phyloP scores from a whole-genome alignment of 2,797 vertebrate genomes.

The Sebastes matsubarae region DNA sequence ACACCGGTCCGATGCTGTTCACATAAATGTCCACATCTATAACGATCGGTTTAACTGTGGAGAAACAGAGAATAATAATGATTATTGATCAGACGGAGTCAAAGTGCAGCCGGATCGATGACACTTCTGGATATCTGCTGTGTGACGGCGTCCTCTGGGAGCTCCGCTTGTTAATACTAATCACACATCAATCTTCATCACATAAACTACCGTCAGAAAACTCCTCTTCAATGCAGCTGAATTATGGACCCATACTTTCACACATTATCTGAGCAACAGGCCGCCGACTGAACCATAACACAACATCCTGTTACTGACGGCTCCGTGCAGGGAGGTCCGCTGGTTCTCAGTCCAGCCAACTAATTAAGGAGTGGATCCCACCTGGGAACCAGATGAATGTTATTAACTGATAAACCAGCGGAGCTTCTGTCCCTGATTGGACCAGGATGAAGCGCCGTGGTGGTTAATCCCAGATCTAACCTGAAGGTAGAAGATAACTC shows the following conservation, averaged over 20 bases:
- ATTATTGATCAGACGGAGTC: slow-evolving; percentile 9
- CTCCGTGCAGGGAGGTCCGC: background rate
- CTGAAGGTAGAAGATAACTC: background rate
- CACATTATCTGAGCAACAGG: background rate
- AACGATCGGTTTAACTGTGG: slow-evolving; percentile 92
- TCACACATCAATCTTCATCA: slow-evolving; percentile 23
- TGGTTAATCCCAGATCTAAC: background rate
- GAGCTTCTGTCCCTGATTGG: background rate
- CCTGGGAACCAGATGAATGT: background rate
- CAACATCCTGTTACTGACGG: background rate
- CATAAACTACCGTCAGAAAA: slow-evolving; percentile 15
- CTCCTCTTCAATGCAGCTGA: slow-evolving; percentile 9
- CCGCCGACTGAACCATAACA: background rate
- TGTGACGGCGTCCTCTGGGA: background rate
- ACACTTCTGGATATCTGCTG: slow-evolving; percentile 4
- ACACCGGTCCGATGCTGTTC: slow-evolving; percentile 97
- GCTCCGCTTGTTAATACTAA: slow-evolving; percentile 14
- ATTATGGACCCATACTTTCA: background rate
- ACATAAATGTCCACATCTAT: slow-evolving; percentile 96
- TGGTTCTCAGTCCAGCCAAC: background rate
- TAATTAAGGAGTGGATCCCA: slow-evolving; percentile 11
- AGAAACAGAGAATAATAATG: slow-evolving; percentile 50
- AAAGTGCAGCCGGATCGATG: slow-evolving; percentile 16
- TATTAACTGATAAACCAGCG: slow-evolving; percentile 34
- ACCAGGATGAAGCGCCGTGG: background rate